A percentile compares a stretch with the other conserved stretches of the same genome.
Conservation (phyloP, 2,888 invertebrate genomes). For the Tenthredo notha region DNA sequence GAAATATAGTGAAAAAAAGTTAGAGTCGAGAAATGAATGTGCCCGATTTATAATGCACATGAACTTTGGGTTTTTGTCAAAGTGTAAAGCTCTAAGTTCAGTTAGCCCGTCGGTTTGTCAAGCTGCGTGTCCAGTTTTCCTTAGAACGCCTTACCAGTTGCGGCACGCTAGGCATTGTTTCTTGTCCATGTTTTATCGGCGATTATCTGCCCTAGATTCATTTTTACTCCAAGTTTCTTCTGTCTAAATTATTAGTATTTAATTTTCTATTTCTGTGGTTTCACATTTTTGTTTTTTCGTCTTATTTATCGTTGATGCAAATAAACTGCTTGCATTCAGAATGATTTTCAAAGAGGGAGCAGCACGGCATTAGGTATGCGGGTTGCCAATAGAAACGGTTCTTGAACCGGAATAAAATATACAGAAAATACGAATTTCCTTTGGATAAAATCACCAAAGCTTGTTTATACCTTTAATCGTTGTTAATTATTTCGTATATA, state of each 20-base stretch:
- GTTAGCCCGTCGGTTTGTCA: conserved; percentile 35
- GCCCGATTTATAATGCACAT: not conserved
- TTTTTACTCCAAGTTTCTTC: not conserved
- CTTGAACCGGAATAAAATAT: conserved; percentile 10
- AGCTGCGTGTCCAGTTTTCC: conserved; percentile 42
- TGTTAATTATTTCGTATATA: conserved; percentile 14
- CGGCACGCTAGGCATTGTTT: conserved; percentile 46
- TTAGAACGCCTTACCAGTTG: not conserved
- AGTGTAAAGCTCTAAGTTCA: not conserved
- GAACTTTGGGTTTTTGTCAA: not conserved
- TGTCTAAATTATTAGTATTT: not conserved
- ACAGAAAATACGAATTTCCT: conserved; percentile 2
- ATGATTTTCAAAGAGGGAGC: not conserved
- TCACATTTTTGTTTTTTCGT: not conserved
- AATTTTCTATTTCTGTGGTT: not conserved
- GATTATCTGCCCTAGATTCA: conserved; percentile 46
- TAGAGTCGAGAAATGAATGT: not conserved
- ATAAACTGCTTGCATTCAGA: not conserved
- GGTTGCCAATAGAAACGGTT: not conserved
- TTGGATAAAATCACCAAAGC: not conserved
- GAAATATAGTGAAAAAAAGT: not conserved
- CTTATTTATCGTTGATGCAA: not conserved
- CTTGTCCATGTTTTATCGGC: conserved; percentile 39
- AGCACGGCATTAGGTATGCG: not conserved
- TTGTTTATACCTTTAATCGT: conserved; percentile 12